Conservation (phyloP, 2,113 vertebrate genomes). For the Xyliphius kryptos region DNA sequence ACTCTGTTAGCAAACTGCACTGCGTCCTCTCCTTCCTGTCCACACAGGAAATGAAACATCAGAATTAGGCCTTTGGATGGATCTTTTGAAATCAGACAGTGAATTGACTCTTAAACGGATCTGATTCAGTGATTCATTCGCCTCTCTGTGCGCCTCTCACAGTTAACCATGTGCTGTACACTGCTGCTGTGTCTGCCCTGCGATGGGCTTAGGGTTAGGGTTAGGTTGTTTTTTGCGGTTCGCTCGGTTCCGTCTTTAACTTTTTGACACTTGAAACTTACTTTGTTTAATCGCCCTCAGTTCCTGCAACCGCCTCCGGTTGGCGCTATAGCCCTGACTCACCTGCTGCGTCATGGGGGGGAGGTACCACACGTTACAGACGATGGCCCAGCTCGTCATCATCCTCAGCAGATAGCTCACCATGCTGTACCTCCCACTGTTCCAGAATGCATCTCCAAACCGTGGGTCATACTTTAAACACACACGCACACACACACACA, state of each 20-base stretch:
- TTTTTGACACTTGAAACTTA: too few relatives aligned
- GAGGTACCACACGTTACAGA: conserved; percentile 92
- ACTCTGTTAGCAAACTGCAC: conserved; percentile 95
- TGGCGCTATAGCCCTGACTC: conserved; percentile 7
- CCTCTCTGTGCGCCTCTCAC: neutral
- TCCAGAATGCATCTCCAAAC: conserved; percentile 98
- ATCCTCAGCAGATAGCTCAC: conserved; percentile 89
- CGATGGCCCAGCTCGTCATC: conserved; percentile 98
- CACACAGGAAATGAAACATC: conserved; percentile 25
- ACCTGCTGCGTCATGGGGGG: conserved; percentile 91
- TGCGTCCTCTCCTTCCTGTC: conserved; percentile 85
- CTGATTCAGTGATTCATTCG: neutral
- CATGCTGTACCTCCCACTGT: conserved; percentile 89
- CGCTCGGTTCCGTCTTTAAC: too few relatives aligned
- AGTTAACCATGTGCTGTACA: too few relatives aligned
- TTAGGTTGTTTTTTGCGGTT: too few relatives aligned
- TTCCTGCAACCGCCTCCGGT: too few relatives aligned
- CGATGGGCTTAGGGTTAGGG: too few relatives aligned
- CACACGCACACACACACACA: conserved; percentile 2
- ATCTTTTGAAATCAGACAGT: too few relatives aligned
- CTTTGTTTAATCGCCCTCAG: too few relatives aligned
- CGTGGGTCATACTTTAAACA: conserved; percentile 82
- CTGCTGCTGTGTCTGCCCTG: too few relatives aligned
- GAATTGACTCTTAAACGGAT: neutral
- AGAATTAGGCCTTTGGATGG: neutral